Evolutionary conservation across 1,140 invertebrate species (phyloP), one percentile per base, ranked within the genome.

Genomic region (Maconellicoccus hirsutus): DNA sequence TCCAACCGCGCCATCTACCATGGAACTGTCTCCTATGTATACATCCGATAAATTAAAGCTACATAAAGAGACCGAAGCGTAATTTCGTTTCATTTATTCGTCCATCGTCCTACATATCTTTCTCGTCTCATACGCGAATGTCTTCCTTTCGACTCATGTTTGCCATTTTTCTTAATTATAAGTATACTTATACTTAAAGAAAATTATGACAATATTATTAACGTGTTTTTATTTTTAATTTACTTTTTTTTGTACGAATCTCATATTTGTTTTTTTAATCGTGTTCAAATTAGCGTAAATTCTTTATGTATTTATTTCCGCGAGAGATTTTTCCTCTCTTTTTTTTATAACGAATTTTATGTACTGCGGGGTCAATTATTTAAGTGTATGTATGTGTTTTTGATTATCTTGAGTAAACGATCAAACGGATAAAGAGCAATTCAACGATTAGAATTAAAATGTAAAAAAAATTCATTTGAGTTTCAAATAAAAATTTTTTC

Each of bases 11-110:
- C 90, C 90, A 0, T 90, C 88, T 72, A 91, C 89, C 4, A 78
- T 93, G 59, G 90, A 92, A 81, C 89, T 92, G 86, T 86, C 87
- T 29, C 89, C 88, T 1, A 91, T 91, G 71, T 92, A 92, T 78
- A 89, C 89, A 19, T 74, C 74, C 0, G 75, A 76, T 84, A 88
- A 77, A 87, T 88, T 73, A 84, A 87, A 77, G 70, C 89, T 84
- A 78, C 83, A 85, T 74, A 90, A 90, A 79, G 89, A 91, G 79
- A 90, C 88, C 38, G 88, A 91, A 80, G 89, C 89, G 79, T 91
- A 89, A 85, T 75, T 70, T 23, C 3, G 8, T 26, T 22, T 61
- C 21, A 61, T 61, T 19, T 38, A 38, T 14, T 38, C 14, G 6
- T 38, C 14, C 59, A 19, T 61, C 22, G 16, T 66, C 52, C 52